Percentiles rank a stretch among this genome's conserved stretches.
These are phyloP conservation scores for Rhabditoides inermis DNA, from an alignment of 2,888 invertebrate species.

Conservation along the genomic window DNA sequence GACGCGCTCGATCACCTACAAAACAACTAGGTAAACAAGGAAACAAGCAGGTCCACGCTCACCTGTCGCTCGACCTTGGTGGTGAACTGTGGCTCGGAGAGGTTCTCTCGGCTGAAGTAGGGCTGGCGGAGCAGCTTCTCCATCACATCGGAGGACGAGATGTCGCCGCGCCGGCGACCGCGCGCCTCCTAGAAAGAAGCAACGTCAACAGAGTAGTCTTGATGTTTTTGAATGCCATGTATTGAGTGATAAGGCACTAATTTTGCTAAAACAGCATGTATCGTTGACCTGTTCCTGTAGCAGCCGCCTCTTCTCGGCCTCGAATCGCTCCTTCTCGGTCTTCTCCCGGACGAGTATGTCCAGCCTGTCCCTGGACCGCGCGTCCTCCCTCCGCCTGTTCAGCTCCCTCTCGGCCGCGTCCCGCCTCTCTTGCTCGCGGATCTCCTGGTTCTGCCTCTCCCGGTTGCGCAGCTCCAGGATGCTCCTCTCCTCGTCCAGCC, in stretches of 20 bases:
- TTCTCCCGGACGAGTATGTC: conserved; percentile 41
- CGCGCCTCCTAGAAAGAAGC: conserved; percentile 1
- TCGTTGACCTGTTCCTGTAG: conserved; percentile 37
- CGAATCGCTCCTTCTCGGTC: conserved; percentile 44
- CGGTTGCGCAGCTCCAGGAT: conserved; percentile 40
- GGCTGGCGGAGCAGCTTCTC: conserved; percentile 44
- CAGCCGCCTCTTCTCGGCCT: conserved; percentile 39
- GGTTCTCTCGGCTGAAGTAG: conserved; percentile 45
- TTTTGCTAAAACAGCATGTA: too few relatives aligned
- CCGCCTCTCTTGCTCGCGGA: conserved; percentile 41
- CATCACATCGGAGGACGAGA: conserved; percentile 34
- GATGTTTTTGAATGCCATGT: too few relatives aligned
- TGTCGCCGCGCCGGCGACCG: conserved; percentile 2
- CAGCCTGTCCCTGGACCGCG: conserved; percentile 42
- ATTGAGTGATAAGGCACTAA: too few relatives aligned
- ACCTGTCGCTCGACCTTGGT: conserved; percentile 45
- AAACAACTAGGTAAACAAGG: too few relatives aligned
- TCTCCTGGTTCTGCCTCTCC: conserved; percentile 44
- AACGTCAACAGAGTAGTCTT: too few relatives aligned
- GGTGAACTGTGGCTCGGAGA: conserved; percentile 30
- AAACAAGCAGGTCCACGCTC: too few relatives aligned
- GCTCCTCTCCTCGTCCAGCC: conserved; percentile 39
- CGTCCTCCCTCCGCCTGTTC: conserved; percentile 35
- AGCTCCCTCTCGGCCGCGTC: conserved; percentile 46
- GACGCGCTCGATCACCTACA: conserved; percentile 48